Evolutionary conservation across 1,140 invertebrate genomes (phyloP), one percentile per base, ranked within the genome.

Genomic region (Nautilus pompilius): DNA sequence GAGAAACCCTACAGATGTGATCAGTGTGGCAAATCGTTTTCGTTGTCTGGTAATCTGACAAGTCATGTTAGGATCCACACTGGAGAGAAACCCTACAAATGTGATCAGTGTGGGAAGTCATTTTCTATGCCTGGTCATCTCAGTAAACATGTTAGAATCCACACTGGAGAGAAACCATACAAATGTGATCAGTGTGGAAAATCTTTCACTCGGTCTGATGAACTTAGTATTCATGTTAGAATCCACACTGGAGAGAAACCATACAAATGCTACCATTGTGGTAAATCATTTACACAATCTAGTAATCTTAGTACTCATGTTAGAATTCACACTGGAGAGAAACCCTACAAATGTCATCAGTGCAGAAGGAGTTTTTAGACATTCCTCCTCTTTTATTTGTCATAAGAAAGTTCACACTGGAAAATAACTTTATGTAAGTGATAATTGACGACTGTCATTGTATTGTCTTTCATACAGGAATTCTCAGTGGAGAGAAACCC

Each of bases 191-290:
- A 68, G 2, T 81, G 79, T 63, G 59, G 65, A 78, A 86, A 74
- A 80, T 81, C 57, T 74, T 92, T 95, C 5, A 85, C 91, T 26
- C 92, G 91, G 6, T 92, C 92, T 77, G 91, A 93, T 81, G 93
- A 93, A 75, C 84, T 95, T n/a, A 93, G 93, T 79, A 82, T 93
- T 53, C 93, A 94, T 79, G 91, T 93, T 3, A 85, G 92, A 28
- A 94, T 93, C 72, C 93, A 94, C 76, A 94, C 92, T 0, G 92
- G 92, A 0, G 87, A 90, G 62, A 84, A 89, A 3, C 92, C 92
- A 2, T 94, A 93, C 24, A 36, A 28, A 22, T 67, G 65, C 48
- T 29, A 3, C 5, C 15, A 53, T 24, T 67, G 65, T 55, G 49
- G 48, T n/a, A 74, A 75, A 53, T 67, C 63, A 15, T 76, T 75